Conservation (phyloP, 2,113 vertebrate species). For the Herpailurus yagouaroundi region DNA sequence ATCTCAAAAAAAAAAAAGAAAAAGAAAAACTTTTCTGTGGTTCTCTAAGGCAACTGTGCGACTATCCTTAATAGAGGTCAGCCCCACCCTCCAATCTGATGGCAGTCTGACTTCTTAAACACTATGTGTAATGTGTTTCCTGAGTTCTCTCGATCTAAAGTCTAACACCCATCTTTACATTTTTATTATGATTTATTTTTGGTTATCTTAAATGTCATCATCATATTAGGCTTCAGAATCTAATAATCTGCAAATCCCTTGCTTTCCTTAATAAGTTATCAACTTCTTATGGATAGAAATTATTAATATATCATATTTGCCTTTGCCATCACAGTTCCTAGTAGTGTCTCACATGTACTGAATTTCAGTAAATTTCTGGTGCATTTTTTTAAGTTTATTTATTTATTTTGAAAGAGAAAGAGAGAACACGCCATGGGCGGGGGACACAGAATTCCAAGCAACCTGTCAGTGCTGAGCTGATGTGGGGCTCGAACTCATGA, state of each 20-base stretch:
- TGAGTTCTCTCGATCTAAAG: background rate
- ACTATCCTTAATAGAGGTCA: accelerated
- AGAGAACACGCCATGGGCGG: too few relatives aligned
- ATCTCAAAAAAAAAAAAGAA: too few relatives aligned
- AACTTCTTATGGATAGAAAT: background rate
- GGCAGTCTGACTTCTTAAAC: background rate
- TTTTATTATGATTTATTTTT: background rate
- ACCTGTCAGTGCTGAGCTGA: too few relatives aligned
- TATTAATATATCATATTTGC: background rate
- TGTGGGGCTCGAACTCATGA: too few relatives aligned
- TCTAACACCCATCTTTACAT: background rate
- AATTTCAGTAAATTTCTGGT: background rate
- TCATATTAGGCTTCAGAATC: background rate
- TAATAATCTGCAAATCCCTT: background rate
- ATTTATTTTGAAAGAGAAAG: too few relatives aligned
- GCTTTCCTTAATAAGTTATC: background rate
- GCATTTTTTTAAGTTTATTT: too few relatives aligned
- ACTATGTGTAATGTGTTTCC: background rate
- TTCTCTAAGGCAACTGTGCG: background rate
- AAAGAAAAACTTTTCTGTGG: background rate
- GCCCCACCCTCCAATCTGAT: accelerated
- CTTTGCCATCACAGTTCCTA: background rate
- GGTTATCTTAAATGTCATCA: background rate
- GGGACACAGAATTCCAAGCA: too few relatives aligned
- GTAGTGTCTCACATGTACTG: background rate